Percentiles rank a stretch among this genome's conserved stretches.
Evolutionary conservation across 2,113 vertebrate species (phyloP).

Genomic region (Dunckerocampus dactyliophorus): DNA sequence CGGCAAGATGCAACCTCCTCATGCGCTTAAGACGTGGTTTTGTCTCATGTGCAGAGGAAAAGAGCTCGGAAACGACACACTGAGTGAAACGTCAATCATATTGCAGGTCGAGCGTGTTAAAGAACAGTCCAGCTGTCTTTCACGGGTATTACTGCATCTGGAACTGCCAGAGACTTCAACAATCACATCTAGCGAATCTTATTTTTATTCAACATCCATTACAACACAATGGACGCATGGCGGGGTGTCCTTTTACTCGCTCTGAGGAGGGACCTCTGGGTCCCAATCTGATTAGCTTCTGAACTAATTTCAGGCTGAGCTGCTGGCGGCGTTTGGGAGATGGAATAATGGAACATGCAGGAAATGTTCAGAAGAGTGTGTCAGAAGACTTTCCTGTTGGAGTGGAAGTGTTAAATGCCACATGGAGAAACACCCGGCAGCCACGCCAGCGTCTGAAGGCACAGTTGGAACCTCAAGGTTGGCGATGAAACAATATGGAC

Average conservation of each 20-base stretch:
- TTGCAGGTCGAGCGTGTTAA: slow-evolving; percentile 8
- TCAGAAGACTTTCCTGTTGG: slow-evolving; percentile 19
- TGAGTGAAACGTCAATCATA: slow-evolving; percentile 17
- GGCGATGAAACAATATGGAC: too few species aligned
- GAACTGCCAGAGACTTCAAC: slow-evolving; percentile 23
- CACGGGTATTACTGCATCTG: slow-evolving; percentile 42
- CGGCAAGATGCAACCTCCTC: slow-evolving; percentile 45
- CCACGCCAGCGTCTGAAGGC: background rate
- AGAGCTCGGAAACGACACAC: background rate
- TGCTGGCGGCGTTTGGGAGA: slow-evolving; percentile 44
- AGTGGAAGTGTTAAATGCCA: slow-evolving; percentile 27
- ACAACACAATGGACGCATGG: slow-evolving; percentile 9
- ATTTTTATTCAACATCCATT: slow-evolving; percentile 18
- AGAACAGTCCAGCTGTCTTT: slow-evolving; percentile 25
- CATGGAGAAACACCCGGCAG: background rate
- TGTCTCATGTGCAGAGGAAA: too few species aligned
- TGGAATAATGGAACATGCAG: slow-evolving; percentile 35
- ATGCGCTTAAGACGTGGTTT: slow-evolving; percentile 42
- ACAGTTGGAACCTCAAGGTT: background rate
- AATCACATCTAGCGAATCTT: too few species aligned
- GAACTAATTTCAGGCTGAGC: slow-evolving; percentile 53
- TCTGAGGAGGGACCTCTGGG: slow-evolving; percentile 30
- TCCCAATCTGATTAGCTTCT: slow-evolving; percentile 55
- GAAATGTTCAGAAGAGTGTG: slow-evolving; percentile 21
- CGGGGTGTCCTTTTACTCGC: slow-evolving; percentile 40